Evolutionary conservation across 2,797 vertebrate species (phyloP), one percentile per base, ranked within the genome.

Genomic region (Euthynnus affinis): DNA sequence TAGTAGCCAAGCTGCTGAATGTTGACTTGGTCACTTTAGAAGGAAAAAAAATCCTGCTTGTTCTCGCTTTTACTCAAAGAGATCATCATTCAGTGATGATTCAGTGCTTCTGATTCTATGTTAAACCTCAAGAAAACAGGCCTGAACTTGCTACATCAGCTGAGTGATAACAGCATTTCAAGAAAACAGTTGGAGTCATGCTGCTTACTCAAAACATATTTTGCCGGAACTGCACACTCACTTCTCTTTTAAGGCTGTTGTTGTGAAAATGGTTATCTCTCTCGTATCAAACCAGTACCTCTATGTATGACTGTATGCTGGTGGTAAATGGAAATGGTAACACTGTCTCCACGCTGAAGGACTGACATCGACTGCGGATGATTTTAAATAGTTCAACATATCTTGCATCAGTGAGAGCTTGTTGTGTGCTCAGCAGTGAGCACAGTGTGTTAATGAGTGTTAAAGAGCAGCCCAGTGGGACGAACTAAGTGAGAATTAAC

Each of bases 141-240:
- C 17, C 34, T 18, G 20, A 52, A 67, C 52, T 51, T 74, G 63
- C n/a, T n/a, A n/a, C 42, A 56, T 48, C 65, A 53, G 14, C 58
- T 56, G 46, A 34, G 46, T 9, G 57, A 78, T 57, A 44, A 63
- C 25, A 29, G 29, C 34, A 52, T 68, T 74, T 56, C 13, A 37
- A 76, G 61, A 69, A 77, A 80, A 62, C 25, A 32, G 68, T 40
- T 49, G 9, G 48, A 74, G 67, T 63, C 64, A 58, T 42, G 44
- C 49, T 55, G 55, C 72, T 76, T 51, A 69, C 46, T 80, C 74
- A 79, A 48, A 80, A 60, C 68, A 69, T 71, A 20, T 1, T 59
- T 59, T 34, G 27, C 51, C 32, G 15, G 64, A 3, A 29, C 20
- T 13, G 23, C 27, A 29, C 67, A 55, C 64, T 34, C 6, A 55